Evolutionary conservation across 2,113 vertebrate species (phyloP).

Genomic region (Lamprotornis superbus): DNA sequence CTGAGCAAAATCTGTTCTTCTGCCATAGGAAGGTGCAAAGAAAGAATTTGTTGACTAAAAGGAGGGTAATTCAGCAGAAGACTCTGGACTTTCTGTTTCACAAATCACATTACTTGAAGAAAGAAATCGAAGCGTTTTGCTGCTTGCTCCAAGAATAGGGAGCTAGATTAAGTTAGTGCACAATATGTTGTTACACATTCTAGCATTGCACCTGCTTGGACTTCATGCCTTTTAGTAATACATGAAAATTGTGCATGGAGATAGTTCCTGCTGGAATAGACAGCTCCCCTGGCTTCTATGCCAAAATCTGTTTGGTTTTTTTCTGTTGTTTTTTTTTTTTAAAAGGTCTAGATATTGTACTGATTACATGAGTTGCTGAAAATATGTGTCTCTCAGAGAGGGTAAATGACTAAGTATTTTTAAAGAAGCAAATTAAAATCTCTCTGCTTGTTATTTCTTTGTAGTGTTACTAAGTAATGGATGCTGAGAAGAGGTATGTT

Average conservation of each 20-base stretch:
- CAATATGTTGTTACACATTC: neutral
- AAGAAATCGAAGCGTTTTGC: neutral
- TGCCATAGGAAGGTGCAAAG: neutral
- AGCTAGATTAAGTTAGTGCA: neutral
- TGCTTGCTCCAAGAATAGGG: neutral
- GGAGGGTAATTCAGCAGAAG: neutral
- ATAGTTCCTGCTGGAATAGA: neutral
- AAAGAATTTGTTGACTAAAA: neutral
- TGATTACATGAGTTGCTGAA: neutral
- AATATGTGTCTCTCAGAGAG: neutral
- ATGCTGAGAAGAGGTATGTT: neutral
- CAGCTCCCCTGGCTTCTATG: neutral
- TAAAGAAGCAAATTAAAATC: slow-evolving; percentile 32
- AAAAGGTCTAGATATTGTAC: neutral
- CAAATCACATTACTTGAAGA: neutral
- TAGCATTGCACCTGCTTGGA: neutral
- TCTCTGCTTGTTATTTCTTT: slow-evolving; percentile 16
- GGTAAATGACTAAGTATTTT: slow-evolving; percentile 11
- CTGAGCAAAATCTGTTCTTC: neutral
- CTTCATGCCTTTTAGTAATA: neutral
- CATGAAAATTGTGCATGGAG: neutral
- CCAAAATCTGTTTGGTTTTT: neutral
- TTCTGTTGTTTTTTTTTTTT: neutral
- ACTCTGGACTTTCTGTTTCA: neutral
- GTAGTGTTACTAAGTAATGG: neutral